Base-by-base conservation (phyloP, 2,797 vertebrate genomes). In the Fistularia tabacaria region DNA sequence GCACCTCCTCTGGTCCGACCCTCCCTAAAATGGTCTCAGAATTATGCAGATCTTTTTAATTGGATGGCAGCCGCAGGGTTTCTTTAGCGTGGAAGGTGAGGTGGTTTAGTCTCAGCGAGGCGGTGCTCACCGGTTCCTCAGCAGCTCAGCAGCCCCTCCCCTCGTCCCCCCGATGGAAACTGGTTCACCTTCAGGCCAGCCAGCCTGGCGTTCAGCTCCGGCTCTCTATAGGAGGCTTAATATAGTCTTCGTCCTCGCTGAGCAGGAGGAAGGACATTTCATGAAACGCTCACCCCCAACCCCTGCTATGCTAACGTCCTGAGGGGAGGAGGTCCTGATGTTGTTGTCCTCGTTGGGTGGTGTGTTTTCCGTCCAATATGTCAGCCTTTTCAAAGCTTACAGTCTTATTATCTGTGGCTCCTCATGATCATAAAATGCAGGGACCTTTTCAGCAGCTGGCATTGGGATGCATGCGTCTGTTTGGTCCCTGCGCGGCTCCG, bases 31-130 rank as follows among this genome's bases (percentile, higher is more conserved):
- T 25, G 25, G 25, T 5, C 25, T 25, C 25, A 3, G 81, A 89
- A 91, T 90, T 90, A 91, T 90, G 87, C 81, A 91, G 83, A 71
- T 67, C 72, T 82, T 87, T 91, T 89, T 91, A 90, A 92, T 92
- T 90, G 90, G 80, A 25, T 5, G 2, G 25, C 25, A 5, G 25
- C 5, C 2, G 25, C 25, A 5, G 25, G 25, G 25, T 25, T n/a
- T 25, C 73, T 74, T 76, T 60, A 53, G 75, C 66, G 60, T 74
- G 73, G 77, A 84, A 83, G 81, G 78, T 82, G 76, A 87, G 73
- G 80, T 68, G 54, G 42, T 77, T 76, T 77, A 62, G 64, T 76
- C 73, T 77, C 49, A 65, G 48, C 39, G 61, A 59, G 50, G 60
- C 51, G 47, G 55, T 7, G 57, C 65, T 82, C n/a, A 80, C 80